These are phyloP conservation scores for Hypothenemus hampei DNA, from an alignment of 1,140 invertebrate species.

Conservation along the genomic window DNA sequence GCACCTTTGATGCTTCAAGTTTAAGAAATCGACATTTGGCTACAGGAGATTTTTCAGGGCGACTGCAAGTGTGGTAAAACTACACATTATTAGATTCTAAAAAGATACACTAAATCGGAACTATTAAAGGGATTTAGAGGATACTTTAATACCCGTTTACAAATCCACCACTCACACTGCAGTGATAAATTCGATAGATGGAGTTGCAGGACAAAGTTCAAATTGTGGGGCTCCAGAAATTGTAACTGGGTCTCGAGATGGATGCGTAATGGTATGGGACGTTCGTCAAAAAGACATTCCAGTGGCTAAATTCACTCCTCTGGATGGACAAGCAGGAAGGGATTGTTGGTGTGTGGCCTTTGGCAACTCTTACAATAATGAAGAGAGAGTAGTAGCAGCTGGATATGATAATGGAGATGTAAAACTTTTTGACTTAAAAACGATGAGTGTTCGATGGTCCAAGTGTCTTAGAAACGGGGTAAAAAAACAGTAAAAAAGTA, in stretches of 20 bases:
- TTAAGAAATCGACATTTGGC: conserved; percentile 75
- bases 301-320: conserved; percentile 77
- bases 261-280: conserved; percentile 94
- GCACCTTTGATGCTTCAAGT: conserved; percentile 84
- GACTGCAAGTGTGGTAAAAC: conserved; percentile 72
- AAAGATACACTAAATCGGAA: not conserved
- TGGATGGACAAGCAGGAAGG: conserved; percentile 56
- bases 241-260: conserved; percentile 89
- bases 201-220: conserved; percentile 75
- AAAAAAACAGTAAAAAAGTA: conserved; percentile 33
- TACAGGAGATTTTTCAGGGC: conserved; percentile 87
- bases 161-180: conserved; percentile 77
- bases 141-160: conserved; percentile 67
- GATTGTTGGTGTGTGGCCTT: conserved; percentile 88
- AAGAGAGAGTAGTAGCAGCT: conserved; percentile 79
- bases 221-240: conserved; percentile 91
- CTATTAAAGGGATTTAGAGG: conserved; percentile 72
- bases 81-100: not conserved
- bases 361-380: conserved; percentile 80
- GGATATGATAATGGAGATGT: conserved; percentile 97
- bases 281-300: conserved; percentile 81
- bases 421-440: conserved; percentile 90
- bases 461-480: conserved; percentile 91
- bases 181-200: conserved; percentile 92
- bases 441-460: conserved; percentile 83